A percentile compares a stretch with the other conserved stretches of the same genome.
phyloP scores from a whole-genome alignment of 2,888 invertebrate genomes.

The Calliscelio sp. region DNA sequence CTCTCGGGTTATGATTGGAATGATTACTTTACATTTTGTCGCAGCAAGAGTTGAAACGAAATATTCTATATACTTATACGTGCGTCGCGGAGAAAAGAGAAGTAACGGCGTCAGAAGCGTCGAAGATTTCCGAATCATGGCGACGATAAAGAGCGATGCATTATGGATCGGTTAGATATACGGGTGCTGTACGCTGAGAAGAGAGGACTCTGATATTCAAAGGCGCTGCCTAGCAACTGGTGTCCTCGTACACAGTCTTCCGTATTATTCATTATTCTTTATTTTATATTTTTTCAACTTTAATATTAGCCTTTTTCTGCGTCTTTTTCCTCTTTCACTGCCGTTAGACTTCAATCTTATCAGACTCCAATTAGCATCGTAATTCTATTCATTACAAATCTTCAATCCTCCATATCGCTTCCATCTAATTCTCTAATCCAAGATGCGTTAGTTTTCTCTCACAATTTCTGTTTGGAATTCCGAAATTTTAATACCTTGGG shows the following conservation, averaged over 20 bases:
- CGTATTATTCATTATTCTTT: constrained; percentile 62
- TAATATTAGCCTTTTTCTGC: constrained; percentile 30
- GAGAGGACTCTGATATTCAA: constrained; percentile 81
- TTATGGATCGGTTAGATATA: constrained; percentile 78
- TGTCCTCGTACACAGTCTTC: constrained; percentile 80
- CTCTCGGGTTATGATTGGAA: background rate
- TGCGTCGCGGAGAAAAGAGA: constrained; percentile 12
- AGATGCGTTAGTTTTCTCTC: too few species aligned
- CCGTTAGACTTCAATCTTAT: too few species aligned
- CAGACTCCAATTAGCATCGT: too few species aligned
- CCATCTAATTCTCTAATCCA: too few species aligned
- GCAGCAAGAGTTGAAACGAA: background rate
- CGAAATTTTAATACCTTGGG: too few species aligned
- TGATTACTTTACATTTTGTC: background rate
- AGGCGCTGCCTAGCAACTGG: constrained; percentile 85
- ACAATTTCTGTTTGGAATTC: too few species aligned
- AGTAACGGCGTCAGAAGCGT: constrained; percentile 54
- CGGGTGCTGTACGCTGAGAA: constrained; percentile 77
- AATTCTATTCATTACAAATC: too few species aligned
- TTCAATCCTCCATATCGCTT: too few species aligned
- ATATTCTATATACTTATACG: constrained; percentile 44
- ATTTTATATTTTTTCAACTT: constrained; percentile 33
- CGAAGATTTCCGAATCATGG: constrained; percentile 67
- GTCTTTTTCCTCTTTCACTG: too few species aligned
- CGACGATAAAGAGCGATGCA: constrained; percentile 79